Base-by-base conservation (phyloP, 2,888 invertebrate genomes). In the Sminthurides aquaticus region DNA sequence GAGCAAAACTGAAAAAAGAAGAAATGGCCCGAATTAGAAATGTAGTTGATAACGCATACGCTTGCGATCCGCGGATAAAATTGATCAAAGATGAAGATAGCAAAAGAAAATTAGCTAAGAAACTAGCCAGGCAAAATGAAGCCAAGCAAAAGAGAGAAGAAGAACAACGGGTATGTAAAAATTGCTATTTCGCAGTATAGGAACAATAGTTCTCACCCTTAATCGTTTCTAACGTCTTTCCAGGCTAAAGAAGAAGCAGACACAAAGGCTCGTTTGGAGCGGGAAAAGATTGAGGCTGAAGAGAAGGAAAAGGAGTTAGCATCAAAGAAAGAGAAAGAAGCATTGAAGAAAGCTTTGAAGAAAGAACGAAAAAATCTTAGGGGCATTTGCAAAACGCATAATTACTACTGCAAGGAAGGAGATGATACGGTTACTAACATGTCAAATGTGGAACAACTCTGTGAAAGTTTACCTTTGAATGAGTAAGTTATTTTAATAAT, bases 1-100 rank as follows among this genome's bases (percentile, higher is more conserved):
- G 99, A 57, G 88, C 91, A 43, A 90, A 96, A 77, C 84, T 91
- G 77, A 96, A 97, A 81, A 98, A 98, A 79, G 97, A 98, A 77
- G 99, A 99, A 82, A 93, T 92, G 88, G 84, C 89, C 0, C 82
- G 99, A 73, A 89, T 99, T 74, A 83, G 98, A 18, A 84, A 85
- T 56, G 81, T 99, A 62, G 95, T 99, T 59, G 98, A 99, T 77
- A 83, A 91, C 78, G 94, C 97, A 0, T 98, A 98, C 79, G 86
- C 88, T 71, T 86, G 89, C 77, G 99, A 99, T 81, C 97, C 97
- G 0, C 83, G 99, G 74, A 92, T 99, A 76, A 86, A 85, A 64
- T 86, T 87, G 75, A 96, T 96, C 79, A 95, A 92, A 76, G 92
- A 92, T 75, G 92, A 95, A 64, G 96, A 97, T 72, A 93, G 91